A percentile compares a stretch with the other conserved stretches of the same genome.
Conservation (phyloP, 1,140 invertebrate species). For the Diorhabda elongata region DNA sequence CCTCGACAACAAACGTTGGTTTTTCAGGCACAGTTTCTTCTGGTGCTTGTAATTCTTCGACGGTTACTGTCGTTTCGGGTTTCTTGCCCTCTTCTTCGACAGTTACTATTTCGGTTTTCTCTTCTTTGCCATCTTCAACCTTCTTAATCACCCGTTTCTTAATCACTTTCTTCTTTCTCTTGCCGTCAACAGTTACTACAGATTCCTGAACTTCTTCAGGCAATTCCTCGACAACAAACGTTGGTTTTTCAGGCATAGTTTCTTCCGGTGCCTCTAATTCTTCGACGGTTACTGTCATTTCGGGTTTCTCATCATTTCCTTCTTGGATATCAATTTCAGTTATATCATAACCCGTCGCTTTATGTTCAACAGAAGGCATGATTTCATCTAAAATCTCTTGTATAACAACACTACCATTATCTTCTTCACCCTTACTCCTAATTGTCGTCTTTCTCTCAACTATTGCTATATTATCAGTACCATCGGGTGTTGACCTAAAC, state of each 20-base stretch:
- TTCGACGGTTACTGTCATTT: slow-evolving; percentile 44
- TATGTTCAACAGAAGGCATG: slow-evolving; percentile 17
- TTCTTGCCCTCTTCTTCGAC: slow-evolving; percentile 43
- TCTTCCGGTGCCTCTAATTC: slow-evolving; percentile 33
- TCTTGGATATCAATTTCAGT: slow-evolving; percentile 51
- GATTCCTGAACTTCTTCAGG: slow-evolving; percentile 42
- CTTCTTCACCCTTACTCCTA: slow-evolving; percentile 45
- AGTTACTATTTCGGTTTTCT: slow-evolving; percentile 40
- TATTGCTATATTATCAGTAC: slow-evolving; percentile 50
- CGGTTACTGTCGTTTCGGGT: slow-evolving; percentile 37
- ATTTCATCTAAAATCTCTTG: slow-evolving; percentile 49
- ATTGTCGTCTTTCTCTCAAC: slow-evolving; percentile 54
- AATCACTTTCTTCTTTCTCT: slow-evolving; percentile 36
- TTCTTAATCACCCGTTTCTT: slow-evolving; percentile 37
- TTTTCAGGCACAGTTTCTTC: slow-evolving; percentile 40
- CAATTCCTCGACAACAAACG: slow-evolving; percentile 33
- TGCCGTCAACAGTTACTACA: slow-evolving; percentile 34
- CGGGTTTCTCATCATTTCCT: slow-evolving; percentile 48
- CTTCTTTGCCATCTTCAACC: slow-evolving; percentile 35
- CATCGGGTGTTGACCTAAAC: slow-evolving; percentile 50
- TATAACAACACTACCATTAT: slow-evolving; percentile 34
- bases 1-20: slow-evolving; percentile 37
- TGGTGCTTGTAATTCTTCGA: slow-evolving; percentile 46
- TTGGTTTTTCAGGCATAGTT: slow-evolving; percentile 36
- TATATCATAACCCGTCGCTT: slow-evolving; percentile 42